Base-by-base conservation (phyloP, 2,888 invertebrate species). In the Stenchaetothrips biformis region DNA sequence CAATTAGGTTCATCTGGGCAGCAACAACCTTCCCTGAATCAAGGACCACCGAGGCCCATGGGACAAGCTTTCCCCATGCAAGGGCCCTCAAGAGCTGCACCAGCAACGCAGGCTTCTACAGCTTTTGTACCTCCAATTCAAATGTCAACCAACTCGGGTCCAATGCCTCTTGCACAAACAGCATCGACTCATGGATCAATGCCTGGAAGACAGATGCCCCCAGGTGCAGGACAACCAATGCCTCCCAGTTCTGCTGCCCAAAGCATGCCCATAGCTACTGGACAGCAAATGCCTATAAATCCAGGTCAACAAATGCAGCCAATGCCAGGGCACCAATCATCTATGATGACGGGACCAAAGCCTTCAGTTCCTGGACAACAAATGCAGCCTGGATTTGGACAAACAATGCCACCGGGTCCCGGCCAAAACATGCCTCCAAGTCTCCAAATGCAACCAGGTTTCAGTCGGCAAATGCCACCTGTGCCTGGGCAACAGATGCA, bases 351-450 rank as follows among this genome's bases (percentile, higher is more conserved):
- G 37, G 37, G 37, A 37, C 37, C 37, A 37, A 37, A 37, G 37
- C 37, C 37, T 4, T 37, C 37, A 37, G 37, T 4, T 37, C 37
- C 37, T 37, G 37, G 37, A 37, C 37, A 37, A 37, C 37, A 37
- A 37, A 37, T 37, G 37, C n/a, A 62, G 18, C 62, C 79, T 67
- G 79, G 79, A 37, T 27, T 79, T n/a, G 81, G 82, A 77, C 59
- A 82, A 16, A 83, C 82, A 47, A 83, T 83, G n/a, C 80, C 37
- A 4, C 37, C 4, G 37, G 37, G 37, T 37, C 37, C 37, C 37
- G 37, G 37, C 37, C 37, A 37, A 37, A 37, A 37, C 0, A 59
- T 59, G 59, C 59, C 59, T 59, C 59, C 59, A 13, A 18, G 13
- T 13, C 82, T 49, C 81, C 79, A 27, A 80, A 81, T 18, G 82